Evolutionary conservation across 2,113 vertebrate species (phyloP).

Genomic region (Perca fluviatilis): DNA sequence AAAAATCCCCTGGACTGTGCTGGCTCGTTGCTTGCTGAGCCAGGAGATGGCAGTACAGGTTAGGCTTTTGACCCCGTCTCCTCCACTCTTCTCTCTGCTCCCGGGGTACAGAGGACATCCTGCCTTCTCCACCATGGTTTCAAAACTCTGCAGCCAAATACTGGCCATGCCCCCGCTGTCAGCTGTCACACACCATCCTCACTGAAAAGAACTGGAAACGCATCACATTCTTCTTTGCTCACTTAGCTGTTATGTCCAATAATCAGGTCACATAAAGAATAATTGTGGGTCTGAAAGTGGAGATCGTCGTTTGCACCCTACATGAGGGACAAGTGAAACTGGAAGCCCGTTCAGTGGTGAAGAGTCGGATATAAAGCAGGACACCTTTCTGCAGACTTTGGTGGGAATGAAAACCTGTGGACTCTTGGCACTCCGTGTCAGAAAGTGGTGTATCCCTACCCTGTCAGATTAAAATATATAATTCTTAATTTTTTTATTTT

Average conservation of each 20-base stretch:
- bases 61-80: too few species aligned
- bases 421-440: neutral
- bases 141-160: conserved; percentile 90
- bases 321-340: neutral
- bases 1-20: too few species aligned
- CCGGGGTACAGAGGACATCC: conserved; percentile 92
- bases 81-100: conserved; percentile 90
- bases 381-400: neutral
- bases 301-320: neutral
- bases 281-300: neutral
- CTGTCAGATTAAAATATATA: neutral
- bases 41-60: too few species aligned
- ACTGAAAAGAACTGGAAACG: conserved; percentile 94
- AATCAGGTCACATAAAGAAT: too few species aligned
- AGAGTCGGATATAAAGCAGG: neutral
- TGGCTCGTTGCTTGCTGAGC: too few species aligned
- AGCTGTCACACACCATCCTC: conserved; percentile 90
- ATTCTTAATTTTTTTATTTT: neutral
- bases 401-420: neutral
- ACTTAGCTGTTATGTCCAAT: neutral
- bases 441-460: neutral
- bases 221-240: neutral
- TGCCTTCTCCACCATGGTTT: conserved; percentile 88
- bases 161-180: conserved; percentile 92
- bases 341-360: neutral